Evolutionary conservation across 92 coral and sea anemone species (phyloP).

Genomic region (Porites rus): DNA sequence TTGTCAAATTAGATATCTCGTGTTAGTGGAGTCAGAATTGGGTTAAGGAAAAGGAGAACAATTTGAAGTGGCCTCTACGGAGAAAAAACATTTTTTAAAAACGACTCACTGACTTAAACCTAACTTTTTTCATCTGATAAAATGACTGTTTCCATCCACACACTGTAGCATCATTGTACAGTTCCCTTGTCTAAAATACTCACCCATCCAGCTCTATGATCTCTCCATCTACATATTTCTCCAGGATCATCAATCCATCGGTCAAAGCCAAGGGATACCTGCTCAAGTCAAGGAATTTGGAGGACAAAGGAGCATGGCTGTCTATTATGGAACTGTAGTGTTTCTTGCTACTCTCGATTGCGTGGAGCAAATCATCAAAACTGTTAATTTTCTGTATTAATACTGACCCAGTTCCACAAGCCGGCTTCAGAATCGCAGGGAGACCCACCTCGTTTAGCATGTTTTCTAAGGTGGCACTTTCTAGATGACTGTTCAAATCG

Average conservation of each 20-base stretch:
- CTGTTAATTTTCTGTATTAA: not conserved
- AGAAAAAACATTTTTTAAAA: too few relatives aligned
- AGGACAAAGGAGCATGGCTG: not conserved
- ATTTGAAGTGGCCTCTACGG: too few relatives aligned
- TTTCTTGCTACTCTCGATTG: not conserved
- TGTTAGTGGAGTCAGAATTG: too few relatives aligned
- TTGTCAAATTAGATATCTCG: too few relatives aligned
- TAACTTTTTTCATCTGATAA: too few relatives aligned
- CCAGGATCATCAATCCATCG: slow-evolving; percentile 12
- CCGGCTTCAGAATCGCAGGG: slow-evolving; percentile 3
- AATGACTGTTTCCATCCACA: too few relatives aligned
- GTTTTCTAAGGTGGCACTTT: not conserved
- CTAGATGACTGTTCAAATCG: not conserved
- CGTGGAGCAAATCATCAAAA: not conserved
- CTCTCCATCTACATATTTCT: slow-evolving; percentile 7
- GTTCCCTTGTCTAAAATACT: not conserved
- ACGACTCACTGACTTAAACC: too few relatives aligned
- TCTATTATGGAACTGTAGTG: not conserved
- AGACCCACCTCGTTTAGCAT: not conserved
- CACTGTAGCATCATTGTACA: too few relatives aligned
- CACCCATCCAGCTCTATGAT: not conserved
- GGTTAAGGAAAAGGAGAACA: too few relatives aligned
- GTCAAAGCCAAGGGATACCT: slow-evolving; percentile 12
- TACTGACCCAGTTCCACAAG: not conserved
- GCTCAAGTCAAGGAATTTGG: not conserved